These are phyloP conservation scores for Imbricaverruca yamaguchii DNA, from an alignment of 2,888 invertebrate species.

Conservation along the genomic window DNA sequence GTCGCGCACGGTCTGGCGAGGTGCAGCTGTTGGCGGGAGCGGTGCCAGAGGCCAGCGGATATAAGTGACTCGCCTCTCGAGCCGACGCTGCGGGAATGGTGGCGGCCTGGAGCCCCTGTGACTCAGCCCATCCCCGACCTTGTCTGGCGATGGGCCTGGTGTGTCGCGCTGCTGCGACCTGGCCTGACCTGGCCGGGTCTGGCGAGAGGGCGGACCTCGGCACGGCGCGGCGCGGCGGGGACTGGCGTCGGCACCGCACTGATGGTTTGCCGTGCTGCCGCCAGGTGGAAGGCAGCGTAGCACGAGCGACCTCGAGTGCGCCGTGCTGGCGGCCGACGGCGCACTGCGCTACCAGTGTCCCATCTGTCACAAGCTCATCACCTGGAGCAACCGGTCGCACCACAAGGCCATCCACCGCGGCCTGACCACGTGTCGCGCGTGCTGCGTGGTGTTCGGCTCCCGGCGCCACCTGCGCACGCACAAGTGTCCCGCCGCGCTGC, in stretches of 20 bases:
- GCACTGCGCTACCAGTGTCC: background rate
- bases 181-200: no score
- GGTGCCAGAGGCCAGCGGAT: no score
- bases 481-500: constrained; percentile 23
- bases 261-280: background rate
- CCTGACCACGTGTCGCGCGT: constrained; percentile 21
- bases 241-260: background rate
- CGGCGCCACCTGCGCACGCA: constrained; percentile 24
- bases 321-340: background rate
- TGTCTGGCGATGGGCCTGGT: no score
- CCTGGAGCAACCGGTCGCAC: background rate
- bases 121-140: no score
- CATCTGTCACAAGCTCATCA: background rate
- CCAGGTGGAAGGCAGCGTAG: background rate
- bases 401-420: constrained; percentile 8
- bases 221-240: background rate
- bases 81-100: background rate
- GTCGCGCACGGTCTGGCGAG: no score
- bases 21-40: no score
- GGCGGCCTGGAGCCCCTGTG: background rate
- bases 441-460: constrained; percentile 22
- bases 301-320: background rate
- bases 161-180: no score
- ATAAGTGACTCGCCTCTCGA: no score
- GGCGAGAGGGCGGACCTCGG: background rate